Evolutionary conservation across 2,113 vertebrate species (phyloP).

Genomic region (Riparia riparia): DNA sequence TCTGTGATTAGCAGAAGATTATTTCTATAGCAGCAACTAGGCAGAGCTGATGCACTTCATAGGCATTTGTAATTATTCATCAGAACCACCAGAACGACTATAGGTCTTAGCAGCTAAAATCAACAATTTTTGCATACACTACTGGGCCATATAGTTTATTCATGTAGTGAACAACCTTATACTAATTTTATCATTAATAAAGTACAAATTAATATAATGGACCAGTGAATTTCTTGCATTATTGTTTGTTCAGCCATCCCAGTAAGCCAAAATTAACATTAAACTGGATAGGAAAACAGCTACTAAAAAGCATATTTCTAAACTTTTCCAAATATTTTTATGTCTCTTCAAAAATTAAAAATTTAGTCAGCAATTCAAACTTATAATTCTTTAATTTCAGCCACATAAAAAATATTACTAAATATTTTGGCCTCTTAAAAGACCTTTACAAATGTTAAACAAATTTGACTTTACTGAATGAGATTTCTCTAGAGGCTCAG

Average conservation of each 20-base stretch:
- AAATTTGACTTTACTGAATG: neutral
- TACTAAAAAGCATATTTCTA: neutral
- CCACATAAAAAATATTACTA: neutral
- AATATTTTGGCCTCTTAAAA: neutral
- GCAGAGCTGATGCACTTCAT: conserved; percentile 25
- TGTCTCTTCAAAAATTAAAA: neutral
- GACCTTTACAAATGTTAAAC: neutral
- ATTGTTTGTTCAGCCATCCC: neutral
- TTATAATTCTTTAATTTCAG: neutral
- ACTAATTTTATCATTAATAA: neutral
- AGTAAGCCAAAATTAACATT: neutral
- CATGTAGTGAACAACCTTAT: neutral
- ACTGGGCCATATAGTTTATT: neutral
- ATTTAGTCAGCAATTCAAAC: neutral
- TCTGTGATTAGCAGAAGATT: conserved; percentile 14
- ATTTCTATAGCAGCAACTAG: conserved; percentile 12
- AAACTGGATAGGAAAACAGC: neutral
- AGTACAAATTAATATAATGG: neutral
- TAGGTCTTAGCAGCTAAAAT: neutral
- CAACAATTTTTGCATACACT: neutral
- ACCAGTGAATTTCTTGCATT: neutral
- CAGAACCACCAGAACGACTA: neutral
- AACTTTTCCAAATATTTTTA: neutral
- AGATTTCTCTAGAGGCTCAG: neutral
- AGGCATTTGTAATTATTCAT: conserved; percentile 34